Evolutionary conservation across 2,797 vertebrate species (phyloP), one percentile per base, ranked within the genome.

Genomic region (Propithecus perrieri): DNA sequence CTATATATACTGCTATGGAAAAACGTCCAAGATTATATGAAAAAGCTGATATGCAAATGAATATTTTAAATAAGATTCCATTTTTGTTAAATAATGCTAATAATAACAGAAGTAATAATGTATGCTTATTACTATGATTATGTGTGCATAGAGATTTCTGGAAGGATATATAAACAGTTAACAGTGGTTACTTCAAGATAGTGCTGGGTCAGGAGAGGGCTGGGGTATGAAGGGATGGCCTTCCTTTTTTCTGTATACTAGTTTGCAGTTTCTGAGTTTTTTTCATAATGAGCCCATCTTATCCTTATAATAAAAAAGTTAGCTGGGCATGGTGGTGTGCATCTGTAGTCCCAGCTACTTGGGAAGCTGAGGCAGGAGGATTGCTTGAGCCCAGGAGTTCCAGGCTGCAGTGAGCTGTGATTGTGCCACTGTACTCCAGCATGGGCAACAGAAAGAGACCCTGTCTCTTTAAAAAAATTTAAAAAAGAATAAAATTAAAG

Each of bases 1-100:
- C 13, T 63, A 33, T 59, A 59, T 80, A 55, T 57, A 65, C 17
- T 85, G 30, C 35, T 84, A 11, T 81, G n/a, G 50, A 61, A 92
- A 57, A 91, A 83, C 76, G 18, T 57, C 46, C 76, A 86, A 71
- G 33, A 78, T 84, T 95, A 57, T 20, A 41, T 75, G 38, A 33
- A 86, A 79, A 95, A 95, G 17, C 22, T 57, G 50, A 81, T 75
- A 30, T n/a, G 4, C 43, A 93, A 86, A 55, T 95, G 24, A 85
- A 7, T 28, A 67, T 95, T 57, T 86, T 92, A 72, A 74, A 48
- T 75, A 80, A 61, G 67, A 76, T 80, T 81, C 7, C 41, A 43
- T 48, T 35, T 96, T 15, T 86, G 43, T 76, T 67, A 89, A 84
- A 26, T 48, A 86, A 38, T 59, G 48, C 46, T 59, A 24, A 50